Conservation (phyloP, 2,797 vertebrate genomes). For the Anguilla anguilla region DNA sequence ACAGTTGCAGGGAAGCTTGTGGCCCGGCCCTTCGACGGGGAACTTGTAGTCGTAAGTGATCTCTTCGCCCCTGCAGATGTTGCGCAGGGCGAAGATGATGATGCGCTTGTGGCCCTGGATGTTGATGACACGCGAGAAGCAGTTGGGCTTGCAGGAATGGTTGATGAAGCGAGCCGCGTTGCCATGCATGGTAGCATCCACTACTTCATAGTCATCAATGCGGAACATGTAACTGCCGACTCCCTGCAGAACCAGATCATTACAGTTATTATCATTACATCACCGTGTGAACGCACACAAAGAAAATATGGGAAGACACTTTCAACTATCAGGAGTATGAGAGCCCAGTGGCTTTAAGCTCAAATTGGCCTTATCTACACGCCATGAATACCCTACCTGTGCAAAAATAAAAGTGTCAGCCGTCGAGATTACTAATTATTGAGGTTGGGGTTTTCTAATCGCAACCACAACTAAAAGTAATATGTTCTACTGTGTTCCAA, state of each 20-base stretch:
- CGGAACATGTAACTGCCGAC: conserved; percentile 99
- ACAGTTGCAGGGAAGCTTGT: conserved; percentile 98
- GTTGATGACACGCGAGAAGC: conserved; percentile 93
- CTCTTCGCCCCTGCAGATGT: conserved; percentile 93
- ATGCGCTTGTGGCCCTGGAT: conserved; percentile 96
- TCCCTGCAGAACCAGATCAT: conserved; percentile 68
- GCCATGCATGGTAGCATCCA: conserved; percentile 96
- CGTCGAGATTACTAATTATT: too few relatives aligned
- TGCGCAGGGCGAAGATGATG: conserved; percentile 94
- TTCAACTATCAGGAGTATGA: not conserved
- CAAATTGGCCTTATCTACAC: too few relatives aligned
- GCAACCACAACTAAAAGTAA: too few relatives aligned
- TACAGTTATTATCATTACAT: not conserved
- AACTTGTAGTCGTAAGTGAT: conserved; percentile 99
- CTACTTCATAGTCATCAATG: conserved; percentile 95
- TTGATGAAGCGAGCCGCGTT: conserved; percentile 99
- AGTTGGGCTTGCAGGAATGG: conserved; percentile 98
- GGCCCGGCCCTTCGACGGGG: conserved; percentile 94
- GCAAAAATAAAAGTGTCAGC: too few relatives aligned
- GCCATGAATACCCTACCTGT: too few relatives aligned
- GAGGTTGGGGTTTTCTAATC: too few relatives aligned
- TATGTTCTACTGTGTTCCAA: too few relatives aligned
- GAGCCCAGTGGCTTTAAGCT: too few relatives aligned
- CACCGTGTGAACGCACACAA: not conserved
- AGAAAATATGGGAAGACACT: not conserved